These are phyloP conservation scores for Ectemnius lituratus DNA, from an alignment of 2,888 invertebrate genomes.

Conservation along the genomic window DNA sequence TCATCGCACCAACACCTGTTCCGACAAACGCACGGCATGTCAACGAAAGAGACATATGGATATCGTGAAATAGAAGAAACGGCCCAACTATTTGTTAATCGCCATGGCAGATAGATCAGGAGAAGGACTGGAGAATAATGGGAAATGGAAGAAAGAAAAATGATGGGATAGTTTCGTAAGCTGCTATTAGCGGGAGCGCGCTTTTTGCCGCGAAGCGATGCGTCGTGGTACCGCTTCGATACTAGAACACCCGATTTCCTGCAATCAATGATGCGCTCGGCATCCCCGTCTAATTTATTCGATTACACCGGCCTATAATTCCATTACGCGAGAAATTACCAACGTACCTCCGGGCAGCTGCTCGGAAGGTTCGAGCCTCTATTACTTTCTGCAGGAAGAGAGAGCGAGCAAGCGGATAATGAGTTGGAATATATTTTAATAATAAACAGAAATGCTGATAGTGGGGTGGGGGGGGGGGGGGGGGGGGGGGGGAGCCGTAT, in stretches of 20 bases:
- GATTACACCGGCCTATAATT: conserved; percentile 48
- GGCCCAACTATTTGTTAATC: not conserved
- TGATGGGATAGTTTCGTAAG: not conserved
- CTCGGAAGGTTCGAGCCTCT: conserved; percentile 13
- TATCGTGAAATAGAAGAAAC: not conserved
- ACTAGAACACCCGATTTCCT: conserved; percentile 29
- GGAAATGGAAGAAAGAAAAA: not conserved
- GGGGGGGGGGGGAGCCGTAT: no score
- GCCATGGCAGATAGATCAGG: not conserved
- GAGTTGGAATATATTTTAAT: conserved; percentile 54
- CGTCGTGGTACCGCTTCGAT: conserved; percentile 10
- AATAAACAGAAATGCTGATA: conserved; percentile 44
- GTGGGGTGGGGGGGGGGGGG: not conserved
- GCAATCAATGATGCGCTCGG: conserved; percentile 46
- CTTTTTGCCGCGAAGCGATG: not conserved
- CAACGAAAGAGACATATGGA: no score
- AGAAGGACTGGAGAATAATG: no score
- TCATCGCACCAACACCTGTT: no score
- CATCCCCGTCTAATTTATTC: conserved; percentile 47
- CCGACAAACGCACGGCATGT: no score
- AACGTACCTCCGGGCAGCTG: no score
- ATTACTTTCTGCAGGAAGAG: not conserved
- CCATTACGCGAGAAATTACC: conserved; percentile 41
- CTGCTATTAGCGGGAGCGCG: conserved; percentile 22
- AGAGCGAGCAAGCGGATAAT: conserved; percentile 26